Evolutionary conservation across 2,113 vertebrate genomes (phyloP).

Genomic region (Pogonocichla stellata): DNA sequence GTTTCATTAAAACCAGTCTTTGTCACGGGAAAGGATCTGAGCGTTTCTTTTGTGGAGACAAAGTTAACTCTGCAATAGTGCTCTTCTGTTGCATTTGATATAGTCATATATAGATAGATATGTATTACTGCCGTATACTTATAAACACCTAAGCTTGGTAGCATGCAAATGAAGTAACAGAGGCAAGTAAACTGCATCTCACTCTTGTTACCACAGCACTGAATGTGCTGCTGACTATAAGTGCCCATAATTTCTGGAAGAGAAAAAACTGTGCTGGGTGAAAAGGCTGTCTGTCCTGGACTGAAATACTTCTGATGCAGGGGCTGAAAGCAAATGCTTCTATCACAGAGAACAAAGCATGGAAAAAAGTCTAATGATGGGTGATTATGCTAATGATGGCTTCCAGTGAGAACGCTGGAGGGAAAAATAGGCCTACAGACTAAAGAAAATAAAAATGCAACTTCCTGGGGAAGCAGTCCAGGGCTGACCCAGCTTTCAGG

Average conservation of each 20-base stretch:
- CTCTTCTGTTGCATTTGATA: conserved; percentile 43
- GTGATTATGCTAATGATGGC: not conserved
- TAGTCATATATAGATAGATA: conserved; percentile 60
- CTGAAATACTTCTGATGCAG: not conserved
- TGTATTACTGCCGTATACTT: conserved; percentile 59
- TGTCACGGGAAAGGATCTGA: conserved; percentile 59
- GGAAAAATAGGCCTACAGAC: not conserved
- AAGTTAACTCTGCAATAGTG: conserved; percentile 69
- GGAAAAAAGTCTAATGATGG: not conserved
- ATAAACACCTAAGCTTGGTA: conserved; percentile 52
- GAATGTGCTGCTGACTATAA: conserved; percentile 7
- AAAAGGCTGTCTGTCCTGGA: not conserved
- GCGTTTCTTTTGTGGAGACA: conserved; percentile 53
- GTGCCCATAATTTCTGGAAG: conserved; percentile 70
- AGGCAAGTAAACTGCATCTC: conserved; percentile 42
- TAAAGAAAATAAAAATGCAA: not conserved
- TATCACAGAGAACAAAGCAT: not conserved
- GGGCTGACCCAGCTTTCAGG: not conserved
- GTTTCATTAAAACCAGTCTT: conserved; percentile 72
- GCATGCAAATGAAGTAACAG: conserved; percentile 70
- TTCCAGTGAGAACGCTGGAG: not conserved
- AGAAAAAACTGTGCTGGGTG: conserved; percentile 39
- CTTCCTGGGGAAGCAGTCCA: not conserved
- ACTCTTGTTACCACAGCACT: not conserved
- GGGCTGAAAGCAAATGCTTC: not conserved